Evolutionary conservation across 2,797 vertebrate species (phyloP), one percentile per base, ranked within the genome.

Genomic region (Notoglanidium macrostoma): DNA sequence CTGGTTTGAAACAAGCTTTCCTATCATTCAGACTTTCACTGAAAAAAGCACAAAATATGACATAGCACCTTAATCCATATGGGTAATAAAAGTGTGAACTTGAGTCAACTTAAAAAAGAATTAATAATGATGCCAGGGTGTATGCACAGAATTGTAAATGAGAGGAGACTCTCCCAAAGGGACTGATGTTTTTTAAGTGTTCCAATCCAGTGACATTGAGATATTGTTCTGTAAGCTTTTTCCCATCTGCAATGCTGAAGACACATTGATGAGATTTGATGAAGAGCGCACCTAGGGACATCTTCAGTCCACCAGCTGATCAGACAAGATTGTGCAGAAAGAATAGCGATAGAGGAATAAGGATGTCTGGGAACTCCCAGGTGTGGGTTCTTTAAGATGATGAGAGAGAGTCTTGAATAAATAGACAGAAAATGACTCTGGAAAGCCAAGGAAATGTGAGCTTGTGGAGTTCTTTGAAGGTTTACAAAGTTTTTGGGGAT

Each of bases 181-280:
- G 88, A n/a, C 68, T 15, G 83, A 49, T 80, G 76, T 32, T 40
- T 74, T 85, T 85, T 81, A 88, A 67, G 78, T 61, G 83, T 87
- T 84, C 55, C 49, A 57, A 57, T 72, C 73, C 40, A 49, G 86
- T 91, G 89, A 90, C 89, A 91, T 88, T 92, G 90, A 91, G 85
- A 86, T 88, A 87, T 87, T 87, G 85, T 91, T 89, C 70, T 72
- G 86, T 87, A 23, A 44, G 44, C 14, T 81, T 87, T 89, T 74
- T 55, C 83, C 89, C 72, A 80, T 77, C 79, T 85, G 80, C 88
- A 73, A 23, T 35, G 80, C 76, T 85, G 84, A 84, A 88, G 87
- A 86, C 8, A 40, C 26, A n/a, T 15, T 29, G 44, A 68, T 83
- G 84, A 74, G 74, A n/a, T 85, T 90, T 87, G 89, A 89, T 87